phyloP scores from a whole-genome alignment of 2,113 vertebrate species.

The Indri indri region DNA sequence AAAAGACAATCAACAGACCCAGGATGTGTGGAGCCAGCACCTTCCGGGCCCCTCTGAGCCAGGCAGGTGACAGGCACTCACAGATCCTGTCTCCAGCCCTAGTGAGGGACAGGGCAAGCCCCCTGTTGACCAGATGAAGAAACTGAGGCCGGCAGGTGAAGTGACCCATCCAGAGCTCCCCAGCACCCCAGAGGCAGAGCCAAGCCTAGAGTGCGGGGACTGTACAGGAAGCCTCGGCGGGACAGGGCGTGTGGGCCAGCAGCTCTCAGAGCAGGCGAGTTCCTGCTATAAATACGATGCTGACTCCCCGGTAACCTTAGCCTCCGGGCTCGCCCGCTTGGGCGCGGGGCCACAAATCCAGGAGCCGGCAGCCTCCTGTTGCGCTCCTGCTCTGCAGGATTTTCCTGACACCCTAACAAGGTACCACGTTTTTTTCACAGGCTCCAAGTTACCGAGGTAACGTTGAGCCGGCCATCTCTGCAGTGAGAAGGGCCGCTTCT shows the following conservation, averaged over 20 bases:
- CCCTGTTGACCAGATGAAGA: neutral
- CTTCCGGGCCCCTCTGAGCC: accelerated
- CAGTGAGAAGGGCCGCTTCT: neutral
- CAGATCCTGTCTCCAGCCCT: neutral
- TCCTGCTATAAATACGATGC: conserved; percentile 73
- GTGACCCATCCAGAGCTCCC: accelerated
- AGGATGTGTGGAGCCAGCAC: neutral
- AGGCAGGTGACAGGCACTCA: neutral
- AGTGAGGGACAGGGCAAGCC: accelerated
- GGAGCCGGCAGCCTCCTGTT: neutral
- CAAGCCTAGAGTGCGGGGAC: neutral
- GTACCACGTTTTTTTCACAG: neutral
- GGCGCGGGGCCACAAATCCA: neutral
- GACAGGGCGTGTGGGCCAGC: accelerated
- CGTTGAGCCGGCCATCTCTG: neutral
- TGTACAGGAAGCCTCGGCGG: neutral
- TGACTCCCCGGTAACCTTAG: conserved; percentile 61
- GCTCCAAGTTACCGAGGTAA: neutral
- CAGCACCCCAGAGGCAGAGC: neutral
- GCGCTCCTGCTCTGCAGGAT: accelerated
- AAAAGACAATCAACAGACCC: neutral
- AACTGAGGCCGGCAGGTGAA: neutral
- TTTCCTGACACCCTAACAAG: conserved; percentile 25
- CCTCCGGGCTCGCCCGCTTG: neutral
- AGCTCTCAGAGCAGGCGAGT: accelerated